These are phyloP conservation scores for Diarsia dahlii DNA, from an alignment of 2,888 invertebrate genomes.

Conservation along the genomic window DNA sequence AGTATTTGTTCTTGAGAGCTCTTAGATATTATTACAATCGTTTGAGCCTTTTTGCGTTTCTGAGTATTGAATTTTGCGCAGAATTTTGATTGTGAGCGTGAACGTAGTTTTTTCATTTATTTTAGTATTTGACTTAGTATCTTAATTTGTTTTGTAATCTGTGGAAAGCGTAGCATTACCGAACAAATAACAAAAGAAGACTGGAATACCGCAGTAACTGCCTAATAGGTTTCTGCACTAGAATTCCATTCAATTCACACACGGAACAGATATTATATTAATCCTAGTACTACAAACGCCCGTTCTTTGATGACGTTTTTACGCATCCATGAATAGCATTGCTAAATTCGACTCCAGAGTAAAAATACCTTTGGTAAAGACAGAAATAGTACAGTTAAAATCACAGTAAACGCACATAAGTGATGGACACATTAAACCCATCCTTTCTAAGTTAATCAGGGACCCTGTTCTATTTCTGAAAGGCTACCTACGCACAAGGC, in stretches of 20 bases:
- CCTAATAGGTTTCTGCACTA: not conserved
- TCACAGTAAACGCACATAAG: not conserved
- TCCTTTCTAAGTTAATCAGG: slow-evolving; percentile 39
- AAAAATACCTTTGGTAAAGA: slow-evolving; percentile 14
- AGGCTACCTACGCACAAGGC: slow-evolving; percentile 20
- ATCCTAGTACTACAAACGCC: no score
- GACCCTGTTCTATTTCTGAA: slow-evolving; percentile 41
- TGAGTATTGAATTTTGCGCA: not conserved
- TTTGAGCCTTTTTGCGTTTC: not conserved
- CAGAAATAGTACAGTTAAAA: slow-evolving; percentile 22
- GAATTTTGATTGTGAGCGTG: not conserved
- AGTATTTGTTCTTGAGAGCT: slow-evolving; percentile 2
- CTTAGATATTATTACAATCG: not conserved
- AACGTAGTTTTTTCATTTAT: not conserved
- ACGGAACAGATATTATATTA: not conserved
- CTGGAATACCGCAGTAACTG: not conserved
- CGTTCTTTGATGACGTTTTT: not conserved
- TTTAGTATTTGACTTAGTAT: not conserved
- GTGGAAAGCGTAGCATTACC: not conserved
- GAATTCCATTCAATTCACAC: not conserved
- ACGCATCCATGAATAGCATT: not conserved
- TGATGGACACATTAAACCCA: slow-evolving; percentile 9
- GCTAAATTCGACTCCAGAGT: not conserved
- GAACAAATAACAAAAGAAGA: not conserved
- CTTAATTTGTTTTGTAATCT: not conserved